Evolutionary conservation across 1,140 invertebrate genomes (phyloP), one percentile per base, ranked within the genome.

Genomic region (Melipona quadrifasciata): DNA sequence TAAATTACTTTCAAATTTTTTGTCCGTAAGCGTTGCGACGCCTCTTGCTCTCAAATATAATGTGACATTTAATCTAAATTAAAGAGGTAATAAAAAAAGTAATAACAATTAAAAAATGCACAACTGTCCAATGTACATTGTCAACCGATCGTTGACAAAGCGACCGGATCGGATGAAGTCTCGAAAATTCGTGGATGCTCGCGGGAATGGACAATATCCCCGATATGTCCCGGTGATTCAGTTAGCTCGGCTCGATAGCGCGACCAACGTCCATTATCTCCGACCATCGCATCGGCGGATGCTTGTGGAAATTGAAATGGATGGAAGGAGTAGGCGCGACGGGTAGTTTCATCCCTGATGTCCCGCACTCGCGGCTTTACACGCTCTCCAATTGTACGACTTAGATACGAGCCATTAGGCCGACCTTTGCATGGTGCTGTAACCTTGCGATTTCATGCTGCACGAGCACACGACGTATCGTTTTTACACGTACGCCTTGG

Each of bases 231-330:
- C 55, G 47, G 47, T 67, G 79, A 89, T 89, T 84, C 79, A 67
- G 85, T 88, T 89, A 88, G 65, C 68, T 64, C 61, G 77, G 27
- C 64, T 79, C 83, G 86, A 88, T 74, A 47, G 71, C 82, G 74
- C 80, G 71, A 51, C 53, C 67, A 76, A 61, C 79, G 79, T 83
- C 84, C 80, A 83, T 89, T 88, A 86, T 67, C 53, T 57, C 51
- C 61, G n/a, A 58, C 58, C 70, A 58, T 82, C 74, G 73, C 16
- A 19, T 57, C 14, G 16, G 16, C 19, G 86, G 31, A 16, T 82
- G 79, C 75, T 80, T n/a, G 86, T 76, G 83, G 39, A 86, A 89
- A 89, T 89, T 86, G 87, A 88, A 88, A 89, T 80, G 71, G 75
- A 74, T 57, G 75, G 79, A 88, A 79, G 79, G 67, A 81, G 58